Base-by-base conservation (phyloP, 2,888 invertebrate genomes). In the Drosophila nigritarsus region DNA sequence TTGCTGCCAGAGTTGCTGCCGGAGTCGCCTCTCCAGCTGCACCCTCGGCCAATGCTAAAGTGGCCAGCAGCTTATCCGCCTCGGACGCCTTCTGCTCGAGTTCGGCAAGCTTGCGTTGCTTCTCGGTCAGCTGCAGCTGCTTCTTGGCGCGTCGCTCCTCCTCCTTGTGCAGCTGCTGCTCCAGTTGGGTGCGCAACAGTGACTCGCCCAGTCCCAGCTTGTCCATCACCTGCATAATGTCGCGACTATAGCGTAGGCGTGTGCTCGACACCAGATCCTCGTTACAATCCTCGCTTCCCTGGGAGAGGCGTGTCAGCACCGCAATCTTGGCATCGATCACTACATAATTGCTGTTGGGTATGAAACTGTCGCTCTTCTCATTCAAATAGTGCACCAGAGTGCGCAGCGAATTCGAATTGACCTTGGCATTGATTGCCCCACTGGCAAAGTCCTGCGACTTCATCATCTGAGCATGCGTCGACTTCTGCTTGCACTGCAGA, bases 401-500 rank as follows among this genome's bases (percentile, higher is more conserved):
- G 38, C 85, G 84, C 49, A 92, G 60, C 20, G 91, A 91, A 27
- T 91, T 91, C 15, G 91, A 91, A 59, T 91, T 89, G 51, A 78
- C 80, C 82, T 93, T 93, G 42, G 92, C 91, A 62, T 91, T 92
- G n/a, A 93, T 89, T n/a, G 91, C 89, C 3, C 92, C 91, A 5
- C 89, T 82, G 34, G 92, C 92, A 34, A 93, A 91, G 65, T 92
- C 92, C 81, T 93, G 92, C 3, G 91, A 86, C 70, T 93, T 93
- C 32, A 84, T 79, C 90, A 92, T 91, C 81, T 92, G 91, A 11
- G 87, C 87, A 60, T 92, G 90, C 45, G 90, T 82, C 0, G 92
- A 91, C 51, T 91, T 91, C 56, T 92, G 88, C 56, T 91, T 94
- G 91, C 96, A 96, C 80, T 93, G 94, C 81, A 95, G 93, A 89